Evolutionary conservation across 2,888 invertebrate genomes (phyloP).

Genomic region (Adelphocoris suturalis): DNA sequence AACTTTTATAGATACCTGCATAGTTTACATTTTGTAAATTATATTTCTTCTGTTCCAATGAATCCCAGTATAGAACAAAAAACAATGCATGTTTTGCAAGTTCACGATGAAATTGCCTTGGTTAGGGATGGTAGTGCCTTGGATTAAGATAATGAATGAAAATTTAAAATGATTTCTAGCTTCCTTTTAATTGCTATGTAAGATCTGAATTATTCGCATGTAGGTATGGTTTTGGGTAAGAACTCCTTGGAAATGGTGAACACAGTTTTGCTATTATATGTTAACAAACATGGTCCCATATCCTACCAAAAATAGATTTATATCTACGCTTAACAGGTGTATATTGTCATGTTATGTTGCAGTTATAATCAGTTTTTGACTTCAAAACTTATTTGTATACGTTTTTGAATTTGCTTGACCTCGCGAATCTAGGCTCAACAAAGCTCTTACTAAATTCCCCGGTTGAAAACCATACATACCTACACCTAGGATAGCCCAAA

Average conservation of each 20-base stretch:
- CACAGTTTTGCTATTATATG: too few species aligned
- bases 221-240: not conserved
- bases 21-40: slow-evolving; percentile 6
- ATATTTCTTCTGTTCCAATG: not conserved
- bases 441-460: too few species aligned
- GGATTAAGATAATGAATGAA: slow-evolving; percentile 65
- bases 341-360: too few species aligned
- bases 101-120: slow-evolving; percentile 66
- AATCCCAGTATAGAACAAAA: not conserved
- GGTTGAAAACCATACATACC: too few species aligned
- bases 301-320: too few species aligned
- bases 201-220: not conserved
- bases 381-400: too few species aligned
- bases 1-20: not conserved
- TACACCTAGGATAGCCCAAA: too few species aligned
- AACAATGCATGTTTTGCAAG: slow-evolving; percentile 48
- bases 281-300: too few species aligned
- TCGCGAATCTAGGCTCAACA: too few species aligned
- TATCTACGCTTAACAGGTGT: too few species aligned
- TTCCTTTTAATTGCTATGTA: not conserved
- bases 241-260: not conserved
- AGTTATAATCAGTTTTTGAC: too few species aligned
- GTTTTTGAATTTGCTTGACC: too few species aligned
- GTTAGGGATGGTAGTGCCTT: slow-evolving; percentile 71
- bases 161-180: not conserved